Base-by-base conservation (phyloP, 2,113 vertebrate genomes). In the Edolisoma coerulescens region DNA sequence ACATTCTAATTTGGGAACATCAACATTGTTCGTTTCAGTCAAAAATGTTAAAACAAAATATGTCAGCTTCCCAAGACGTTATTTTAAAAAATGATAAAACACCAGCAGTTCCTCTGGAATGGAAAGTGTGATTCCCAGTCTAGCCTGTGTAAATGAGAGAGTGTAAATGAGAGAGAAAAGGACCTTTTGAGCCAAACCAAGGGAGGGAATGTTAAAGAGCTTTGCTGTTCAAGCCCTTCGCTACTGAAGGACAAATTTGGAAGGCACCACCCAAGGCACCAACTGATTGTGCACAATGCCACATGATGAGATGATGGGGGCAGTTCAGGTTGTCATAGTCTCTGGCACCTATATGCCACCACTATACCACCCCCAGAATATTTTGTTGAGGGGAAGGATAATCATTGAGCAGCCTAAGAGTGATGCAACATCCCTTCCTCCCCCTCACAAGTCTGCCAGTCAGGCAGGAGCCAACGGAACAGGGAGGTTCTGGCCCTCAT, bases 31-130 rank as follows among this genome's bases (percentile, higher is more conserved):
- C 10, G 42, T 65, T 92, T 77, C 39, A 44, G 70, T 49, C n/a
- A 87, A 95, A 93, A 87, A 96, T 57, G 49, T 71, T 78, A 63
- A 81, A 89, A 52, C 2, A 86, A 95, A 95, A 41, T 60, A 64
- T 45, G 10, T 60, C 35, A 89, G 35, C 41, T 68, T 84, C 75
- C 73, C 39, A 81, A 84, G 50, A 35, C 1, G 3, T 54, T 86
- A 50, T 84, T 88, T 69, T 0, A 21, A 53, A 50, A 85, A 71
- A n/a, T 0, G 0, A 13, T 56, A 32, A 86, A 68, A 80, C 63
- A 73, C 30, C 16, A 61, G 4, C 45, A 44, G 3, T 33, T 84
- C 11, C 26, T 82, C 22, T 61, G 57, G 50, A 30, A 79, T 54
- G 50, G 57, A 80, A 87, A 61, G 42, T 11, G 35, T 73, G 26